Percentiles rank a stretch among this genome's conserved stretches.
Evolutionary conservation across 1,140 invertebrate genomes (phyloP).

Genomic region (Hyles vespertilio): DNA sequence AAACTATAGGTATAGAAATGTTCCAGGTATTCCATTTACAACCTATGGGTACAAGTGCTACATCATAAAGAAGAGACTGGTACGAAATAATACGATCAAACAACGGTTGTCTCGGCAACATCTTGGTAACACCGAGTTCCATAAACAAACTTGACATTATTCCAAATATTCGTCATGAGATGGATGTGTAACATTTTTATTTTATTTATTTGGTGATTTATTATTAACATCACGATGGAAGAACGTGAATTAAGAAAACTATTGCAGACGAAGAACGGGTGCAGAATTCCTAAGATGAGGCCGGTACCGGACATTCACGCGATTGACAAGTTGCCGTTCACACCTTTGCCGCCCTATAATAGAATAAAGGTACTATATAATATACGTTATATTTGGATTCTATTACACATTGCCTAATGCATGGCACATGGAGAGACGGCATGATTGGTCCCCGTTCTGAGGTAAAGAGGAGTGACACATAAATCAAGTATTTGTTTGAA

Average conservation of each 20-base stretch:
- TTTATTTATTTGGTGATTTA: constrained; percentile 1
- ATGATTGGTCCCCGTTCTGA: too few relatives aligned
- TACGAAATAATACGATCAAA: background rate
- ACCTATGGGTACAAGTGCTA: too few relatives aligned
- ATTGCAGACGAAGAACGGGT: constrained; percentile 63
- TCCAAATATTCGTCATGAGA: background rate
- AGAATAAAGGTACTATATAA: constrained; percentile 53
- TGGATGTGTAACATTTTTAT: background rate
- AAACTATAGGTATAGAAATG: too few relatives aligned
- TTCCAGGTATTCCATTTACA: too few relatives aligned
- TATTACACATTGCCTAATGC: too few relatives aligned
- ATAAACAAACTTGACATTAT: constrained; percentile 7
- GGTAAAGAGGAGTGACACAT: too few relatives aligned
- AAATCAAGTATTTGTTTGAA: too few relatives aligned
- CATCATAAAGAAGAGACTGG: too few relatives aligned
- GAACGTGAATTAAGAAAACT: constrained; percentile 61
- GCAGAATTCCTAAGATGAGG: constrained; percentile 55
- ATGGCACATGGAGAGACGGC: too few relatives aligned
- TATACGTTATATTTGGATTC: too few relatives aligned
- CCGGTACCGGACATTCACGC: constrained; percentile 63
- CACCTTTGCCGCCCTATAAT: constrained; percentile 62
- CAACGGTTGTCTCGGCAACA: constrained; percentile 15
- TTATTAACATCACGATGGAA: constrained; percentile 39
- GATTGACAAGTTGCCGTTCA: constrained; percentile 65
- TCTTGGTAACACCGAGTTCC: constrained; percentile 2